Conservation (phyloP, 2,888 invertebrate species). For the Amitus sp. region DNA sequence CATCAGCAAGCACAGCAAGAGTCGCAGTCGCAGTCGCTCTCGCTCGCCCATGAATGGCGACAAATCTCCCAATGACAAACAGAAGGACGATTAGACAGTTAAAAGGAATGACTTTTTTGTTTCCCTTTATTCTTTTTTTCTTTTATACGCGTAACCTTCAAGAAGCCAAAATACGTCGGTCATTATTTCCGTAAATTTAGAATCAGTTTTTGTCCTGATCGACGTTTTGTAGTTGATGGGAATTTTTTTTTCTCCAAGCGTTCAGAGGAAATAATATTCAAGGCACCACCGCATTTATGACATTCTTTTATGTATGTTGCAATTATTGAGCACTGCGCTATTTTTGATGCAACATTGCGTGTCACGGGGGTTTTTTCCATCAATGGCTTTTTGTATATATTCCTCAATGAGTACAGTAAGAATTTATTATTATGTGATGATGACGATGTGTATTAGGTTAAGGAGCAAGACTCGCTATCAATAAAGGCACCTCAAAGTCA, state of each 20-base stretch:
- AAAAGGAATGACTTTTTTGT: too few relatives aligned
- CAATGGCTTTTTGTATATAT: constrained; percentile 65
- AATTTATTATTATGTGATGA: constrained; percentile 54
- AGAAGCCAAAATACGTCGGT: constrained; percentile 48
- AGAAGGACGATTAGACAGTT: constrained; percentile 61
- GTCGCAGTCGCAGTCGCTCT: constrained; percentile 61
- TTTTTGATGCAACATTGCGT: constrained; percentile 48
- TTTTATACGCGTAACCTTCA: constrained; percentile 46
- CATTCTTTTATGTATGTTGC: constrained; percentile 20
- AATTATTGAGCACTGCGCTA: constrained; percentile 44
- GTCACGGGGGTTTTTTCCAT: constrained; percentile 52
- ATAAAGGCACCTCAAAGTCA: constrained; percentile 49
- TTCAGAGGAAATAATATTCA: too few relatives aligned
- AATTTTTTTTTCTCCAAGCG: too few relatives aligned
- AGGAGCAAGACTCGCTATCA: constrained; percentile 56
- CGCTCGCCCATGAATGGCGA: constrained; percentile 64
- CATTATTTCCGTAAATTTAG: constrained; percentile 18
- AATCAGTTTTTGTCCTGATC: too few relatives aligned
- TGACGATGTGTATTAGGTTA: constrained; percentile 58
- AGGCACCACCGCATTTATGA: constrained; percentile 37
- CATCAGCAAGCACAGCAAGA: constrained; percentile 64
- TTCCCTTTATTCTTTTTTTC: constrained; percentile 35
- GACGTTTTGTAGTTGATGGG: not conserved
- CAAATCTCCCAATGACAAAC: constrained; percentile 60
- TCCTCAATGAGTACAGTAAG: constrained; percentile 54